Percentiles rank a stretch among this genome's conserved stretches.
These are phyloP conservation scores for Oxytorus armatus DNA, from an alignment of 2,888 invertebrate species.

Conservation along the genomic window DNA sequence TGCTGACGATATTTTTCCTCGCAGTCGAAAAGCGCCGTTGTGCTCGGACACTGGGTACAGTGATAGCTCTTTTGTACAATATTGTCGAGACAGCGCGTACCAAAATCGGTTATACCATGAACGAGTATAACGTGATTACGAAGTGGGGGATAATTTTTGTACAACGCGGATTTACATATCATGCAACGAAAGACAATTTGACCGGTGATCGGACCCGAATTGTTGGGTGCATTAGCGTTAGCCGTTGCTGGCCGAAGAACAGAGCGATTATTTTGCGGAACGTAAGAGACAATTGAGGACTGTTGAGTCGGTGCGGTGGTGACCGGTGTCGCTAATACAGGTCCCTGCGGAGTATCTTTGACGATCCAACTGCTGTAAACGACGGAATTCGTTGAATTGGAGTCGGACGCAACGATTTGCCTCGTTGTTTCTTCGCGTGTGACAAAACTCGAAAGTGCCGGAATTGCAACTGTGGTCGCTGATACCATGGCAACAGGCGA, in stretches of 20 bases:
- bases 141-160: conserved; percentile 49
- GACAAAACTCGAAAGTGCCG: not conserved
- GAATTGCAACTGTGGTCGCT: not conserved
- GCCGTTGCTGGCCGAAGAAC: not conserved
- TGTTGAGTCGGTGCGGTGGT: conserved; percentile 78
- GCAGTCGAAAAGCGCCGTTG: conserved; percentile 34
- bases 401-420: not conserved
- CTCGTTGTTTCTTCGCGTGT: not conserved
- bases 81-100: conserved; percentile 5
- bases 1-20: conserved; percentile 38
- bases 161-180: conserved; percentile 54
- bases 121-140: conserved; percentile 47
- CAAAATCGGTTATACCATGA: conserved; percentile 39
- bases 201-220: not conserved
- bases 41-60: conserved; percentile 44
- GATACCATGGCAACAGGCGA: not conserved
- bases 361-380: not conserved
- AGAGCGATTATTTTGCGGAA: conserved; percentile 74
- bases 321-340: conserved; percentile 25
- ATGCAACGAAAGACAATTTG: conserved; percentile 50
- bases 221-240: not conserved
- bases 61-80: conserved; percentile 50
- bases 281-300: conserved; percentile 87
- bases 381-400: not conserved
- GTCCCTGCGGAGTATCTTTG: conserved; percentile 47